A percentile compares a stretch with the other conserved stretches of the same genome.
phyloP scores from a whole-genome alignment of 2,888 invertebrate species.

The Phlogophora meticulosa region DNA sequence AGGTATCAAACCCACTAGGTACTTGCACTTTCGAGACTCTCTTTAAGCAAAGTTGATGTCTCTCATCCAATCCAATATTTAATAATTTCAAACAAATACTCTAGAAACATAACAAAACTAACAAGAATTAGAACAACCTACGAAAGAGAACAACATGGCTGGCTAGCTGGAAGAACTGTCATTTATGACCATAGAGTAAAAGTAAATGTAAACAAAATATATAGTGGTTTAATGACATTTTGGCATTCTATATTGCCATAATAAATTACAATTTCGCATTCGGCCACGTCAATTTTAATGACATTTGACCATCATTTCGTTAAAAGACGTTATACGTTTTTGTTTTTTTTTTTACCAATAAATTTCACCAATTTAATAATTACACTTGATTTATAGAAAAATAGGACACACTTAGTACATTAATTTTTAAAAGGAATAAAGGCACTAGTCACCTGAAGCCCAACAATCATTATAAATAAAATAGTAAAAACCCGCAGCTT shows the following conservation, averaged over 20 bases:
- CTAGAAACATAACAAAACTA: constrained; percentile 1
- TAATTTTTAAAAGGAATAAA: too few relatives aligned
- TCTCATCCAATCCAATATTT: constrained; percentile 8
- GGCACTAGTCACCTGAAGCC: too few relatives aligned
- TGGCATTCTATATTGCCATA: not conserved
- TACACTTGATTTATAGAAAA: too few relatives aligned
- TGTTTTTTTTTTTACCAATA: too few relatives aligned
- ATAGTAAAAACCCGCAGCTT: too few relatives aligned
- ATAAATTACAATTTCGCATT: not conserved
- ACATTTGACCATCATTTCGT: constrained; percentile 15
- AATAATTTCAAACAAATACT: not conserved
- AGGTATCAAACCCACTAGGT: not conserved
- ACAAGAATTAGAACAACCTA: constrained; percentile 47
- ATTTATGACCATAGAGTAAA: constrained; percentile 44
- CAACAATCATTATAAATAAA: too few relatives aligned
- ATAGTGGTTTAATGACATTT: constrained; percentile 44
- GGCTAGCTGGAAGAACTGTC: constrained; percentile 57
- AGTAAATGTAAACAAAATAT: constrained; percentile 24
- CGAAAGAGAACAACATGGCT: constrained; percentile 56
- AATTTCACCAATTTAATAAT: too few relatives aligned
- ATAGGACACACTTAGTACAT: too few relatives aligned
- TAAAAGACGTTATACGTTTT: too few relatives aligned
- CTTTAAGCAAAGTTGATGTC: not conserved
- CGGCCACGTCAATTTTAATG: constrained; percentile 18
- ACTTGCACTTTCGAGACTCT: constrained; percentile 3